Evolutionary conservation across 1,140 invertebrate species (phyloP), one percentile per base, ranked within the genome.

Genomic region (Ceratina japonica): DNA sequence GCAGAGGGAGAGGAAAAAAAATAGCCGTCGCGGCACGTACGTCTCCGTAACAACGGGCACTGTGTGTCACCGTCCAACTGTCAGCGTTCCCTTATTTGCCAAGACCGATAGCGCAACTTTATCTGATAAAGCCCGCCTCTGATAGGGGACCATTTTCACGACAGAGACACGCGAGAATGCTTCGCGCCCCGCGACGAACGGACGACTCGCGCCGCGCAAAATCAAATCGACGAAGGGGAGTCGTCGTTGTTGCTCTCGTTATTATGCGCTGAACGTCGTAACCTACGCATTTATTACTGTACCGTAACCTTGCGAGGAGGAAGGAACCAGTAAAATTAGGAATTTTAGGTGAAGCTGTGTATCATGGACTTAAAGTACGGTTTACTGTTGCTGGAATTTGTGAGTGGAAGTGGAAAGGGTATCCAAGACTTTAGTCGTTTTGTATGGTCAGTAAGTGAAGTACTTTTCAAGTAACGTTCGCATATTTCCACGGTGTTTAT

Each of bases 91-190:
- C 76, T 86, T 89, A 89, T 89, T 87, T 89, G 44, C 51, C 66
- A 83, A 85, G 82, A 86, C 82, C 81, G 86, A 87, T 89, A 88
- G 83, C 86, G 65, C 68, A 80, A 83, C 78, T 81, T 87, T 89
- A 89, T 88, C 88, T 89, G 88, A 89, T 89, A 87, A 88, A 87
- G 73, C 59, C 27, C 44, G 56, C 61, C 59, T 59, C 71, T 77
- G 86, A 86, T 85, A 77, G 72, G 73, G 80, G 74, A 64, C 56
- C 75, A 64, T 75, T 85, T 68, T 62, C 66, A 58, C 70, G 51
- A 8, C 13, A 31, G 63, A 31, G 62, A n/a, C 24, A 58, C 31
- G 24, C 31, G 15, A 44, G 27, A 64, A n/a, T 16, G 63, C 7
- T 64, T 4, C 31, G 37, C 16, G 20, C 64, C 13, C 3, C 18